Conservation (phyloP, 92 coral and sea anemone genomes). For the Heteractis magnifica region DNA sequence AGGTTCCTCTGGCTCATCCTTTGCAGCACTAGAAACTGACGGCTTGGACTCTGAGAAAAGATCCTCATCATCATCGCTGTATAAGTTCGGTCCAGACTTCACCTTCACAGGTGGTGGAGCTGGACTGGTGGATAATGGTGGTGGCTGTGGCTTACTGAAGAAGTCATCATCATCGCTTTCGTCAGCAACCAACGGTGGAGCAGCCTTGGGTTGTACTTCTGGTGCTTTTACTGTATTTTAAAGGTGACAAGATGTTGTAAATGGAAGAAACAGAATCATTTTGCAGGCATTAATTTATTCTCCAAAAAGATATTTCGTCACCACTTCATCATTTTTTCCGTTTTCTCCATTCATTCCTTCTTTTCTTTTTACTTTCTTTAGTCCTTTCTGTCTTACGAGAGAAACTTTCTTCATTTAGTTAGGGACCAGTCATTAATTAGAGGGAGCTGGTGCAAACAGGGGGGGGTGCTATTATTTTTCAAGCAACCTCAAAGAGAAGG, state of each 20-base stretch:
- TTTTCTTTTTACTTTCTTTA: no score
- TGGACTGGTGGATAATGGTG: conserved; percentile 35
- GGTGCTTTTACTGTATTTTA: background rate
- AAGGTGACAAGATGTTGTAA: background rate
- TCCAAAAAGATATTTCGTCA: no score
- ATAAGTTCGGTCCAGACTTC: conserved; percentile 67
- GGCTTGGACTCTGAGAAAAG: conserved; percentile 58
- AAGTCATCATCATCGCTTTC: conserved; percentile 61
- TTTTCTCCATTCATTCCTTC: no score
- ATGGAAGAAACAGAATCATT: background rate
- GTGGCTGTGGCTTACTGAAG: conserved; percentile 53
- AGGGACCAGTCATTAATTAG: no score
- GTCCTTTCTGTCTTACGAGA: no score
- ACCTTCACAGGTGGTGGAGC: conserved; percentile 58
- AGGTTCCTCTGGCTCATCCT: conserved; percentile 18
- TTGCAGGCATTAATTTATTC: no score
- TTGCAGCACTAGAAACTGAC: background rate
- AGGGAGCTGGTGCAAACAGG: no score
- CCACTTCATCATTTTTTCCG: no score
- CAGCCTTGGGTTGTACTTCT: conserved; percentile 23
- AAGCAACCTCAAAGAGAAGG: no score
- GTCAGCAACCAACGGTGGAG: conserved; percentile 38
- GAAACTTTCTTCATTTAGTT: no score
- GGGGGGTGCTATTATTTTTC: no score
- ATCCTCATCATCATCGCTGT: conserved; percentile 75